Evolutionary conservation across 2,113 vertebrate species (phyloP).

Genomic region (Dromas ardeola): DNA sequence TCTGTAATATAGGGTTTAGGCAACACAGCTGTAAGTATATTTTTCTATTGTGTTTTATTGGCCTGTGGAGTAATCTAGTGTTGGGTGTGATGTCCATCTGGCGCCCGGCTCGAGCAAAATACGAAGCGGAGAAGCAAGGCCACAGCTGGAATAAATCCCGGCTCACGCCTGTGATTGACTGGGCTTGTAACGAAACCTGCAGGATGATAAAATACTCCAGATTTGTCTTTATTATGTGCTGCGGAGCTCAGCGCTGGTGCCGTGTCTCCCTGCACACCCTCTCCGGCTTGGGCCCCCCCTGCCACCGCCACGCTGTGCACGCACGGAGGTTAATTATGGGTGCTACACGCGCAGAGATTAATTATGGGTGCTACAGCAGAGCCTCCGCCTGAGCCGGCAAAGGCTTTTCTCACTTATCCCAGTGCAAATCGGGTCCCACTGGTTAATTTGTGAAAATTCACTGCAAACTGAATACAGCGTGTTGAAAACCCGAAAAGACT

Average conservation of each 20-base stretch:
- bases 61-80: background rate
- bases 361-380: no score
- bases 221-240: background rate
- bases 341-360: no score
- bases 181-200: background rate
- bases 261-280: rapidly evolving
- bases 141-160: background rate
- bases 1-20: background rate
- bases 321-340: no score
- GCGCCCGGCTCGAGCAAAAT: rapidly evolving
- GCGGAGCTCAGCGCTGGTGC: background rate
- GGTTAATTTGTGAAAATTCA: background rate
- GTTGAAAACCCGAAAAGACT: background rate
- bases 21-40: background rate
- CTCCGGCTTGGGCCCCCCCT: background rate
- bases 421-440: background rate
- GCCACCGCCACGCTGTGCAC: background rate
- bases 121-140: background rate
- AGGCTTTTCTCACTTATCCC: background rate
- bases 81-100: background rate
- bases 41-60: background rate
- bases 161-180: background rate
- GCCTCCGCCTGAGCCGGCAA: background rate
- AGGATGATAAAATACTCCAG: background rate
- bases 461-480: background rate